Conservation (phyloP, 1,140 invertebrate species). For the Melipona quadrifasciata region DNA sequence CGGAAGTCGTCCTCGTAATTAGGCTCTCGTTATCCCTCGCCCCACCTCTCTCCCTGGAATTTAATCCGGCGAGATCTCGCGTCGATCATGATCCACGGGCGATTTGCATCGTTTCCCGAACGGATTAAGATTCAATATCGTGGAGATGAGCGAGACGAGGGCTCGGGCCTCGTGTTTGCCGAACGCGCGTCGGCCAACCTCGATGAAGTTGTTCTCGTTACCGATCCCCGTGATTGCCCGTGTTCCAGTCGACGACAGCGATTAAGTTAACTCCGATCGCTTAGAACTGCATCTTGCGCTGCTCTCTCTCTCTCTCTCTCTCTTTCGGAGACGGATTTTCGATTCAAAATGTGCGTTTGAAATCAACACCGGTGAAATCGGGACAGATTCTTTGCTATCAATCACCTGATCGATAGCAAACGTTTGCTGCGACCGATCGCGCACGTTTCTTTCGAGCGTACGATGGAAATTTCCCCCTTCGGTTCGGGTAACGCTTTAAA, state of each 20-base stretch:
- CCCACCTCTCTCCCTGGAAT: neutral
- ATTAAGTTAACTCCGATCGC: conserved; percentile 34
- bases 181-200: neutral
- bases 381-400: too few species aligned
- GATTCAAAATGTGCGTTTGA: neutral
- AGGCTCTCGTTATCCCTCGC: conserved; percentile 32
- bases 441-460: neutral
- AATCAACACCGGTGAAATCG: neutral
- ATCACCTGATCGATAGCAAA: too few species aligned
- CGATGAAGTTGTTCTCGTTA: conserved; percentile 34
- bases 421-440: too few species aligned
- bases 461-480: neutral
- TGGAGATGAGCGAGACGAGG: neutral
- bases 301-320: neutral
- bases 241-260: neutral
- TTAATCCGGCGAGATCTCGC: conserved; percentile 23
- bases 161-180: neutral
- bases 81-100: conserved; percentile 18
- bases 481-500: neutral
- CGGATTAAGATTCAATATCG: conserved; percentile 58
- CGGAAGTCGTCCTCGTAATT: conserved; percentile 60
- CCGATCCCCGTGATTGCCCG: neutral
- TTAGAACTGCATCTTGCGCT: neutral
- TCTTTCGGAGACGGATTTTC: neutral
- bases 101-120: conserved; percentile 18